Base-by-base conservation (phyloP, 2,888 invertebrate species). In the Mesorhabditis sp. region DNA sequence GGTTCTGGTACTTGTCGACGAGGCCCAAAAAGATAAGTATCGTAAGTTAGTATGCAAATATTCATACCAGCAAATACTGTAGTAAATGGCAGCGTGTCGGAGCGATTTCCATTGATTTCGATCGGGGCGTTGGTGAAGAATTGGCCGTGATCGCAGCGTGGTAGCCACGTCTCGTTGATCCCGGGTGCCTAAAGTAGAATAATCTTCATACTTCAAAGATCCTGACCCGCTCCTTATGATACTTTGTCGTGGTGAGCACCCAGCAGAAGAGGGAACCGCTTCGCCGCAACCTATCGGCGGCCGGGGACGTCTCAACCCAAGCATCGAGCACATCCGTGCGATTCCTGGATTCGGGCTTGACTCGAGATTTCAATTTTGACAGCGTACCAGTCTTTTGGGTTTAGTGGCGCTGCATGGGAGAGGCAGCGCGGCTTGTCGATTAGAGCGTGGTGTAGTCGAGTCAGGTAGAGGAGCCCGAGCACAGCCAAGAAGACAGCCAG, bases 91-190 rank as follows among this genome's bases (percentile, higher is more conserved):
- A 80, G 76, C 62, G 72, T 62, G 5, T 72, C 69, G 62, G n/a
- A n/a, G n/a, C n/a, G n/a, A n/a, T n/a, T n/a, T n/a, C n/a, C n/a
- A n/a, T n/a, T n/a, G n/a, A 75, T 74, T 6, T 72, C 67, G 42
- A 75, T 70, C 42, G 68, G 65, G n/a, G 69, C 72, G 5, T 74
- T 74, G 28, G 79, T 80, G 74, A 80, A 80, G n/a, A 80, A 64
- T 67, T 79, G 76, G 13, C 79, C 80, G 71, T 80, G 78, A 65
- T 79, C 79, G 66, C 78, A 78, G n/a, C 79, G 70, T 43, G 73
- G 73, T 63, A 80, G 72, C 80, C 80, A 80, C 13, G 80, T 80
- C 62, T 76, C 77, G 67, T 78, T 79, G n/a, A 80, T 74, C 0
- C 79, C 79, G 7, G 72, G 65, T 2, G 71, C 71, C 67, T 73